These are phyloP conservation scores for Rhinichthys klamathensis DNA, from an alignment of 2,113 vertebrate genomes.

Conservation along the genomic window DNA sequence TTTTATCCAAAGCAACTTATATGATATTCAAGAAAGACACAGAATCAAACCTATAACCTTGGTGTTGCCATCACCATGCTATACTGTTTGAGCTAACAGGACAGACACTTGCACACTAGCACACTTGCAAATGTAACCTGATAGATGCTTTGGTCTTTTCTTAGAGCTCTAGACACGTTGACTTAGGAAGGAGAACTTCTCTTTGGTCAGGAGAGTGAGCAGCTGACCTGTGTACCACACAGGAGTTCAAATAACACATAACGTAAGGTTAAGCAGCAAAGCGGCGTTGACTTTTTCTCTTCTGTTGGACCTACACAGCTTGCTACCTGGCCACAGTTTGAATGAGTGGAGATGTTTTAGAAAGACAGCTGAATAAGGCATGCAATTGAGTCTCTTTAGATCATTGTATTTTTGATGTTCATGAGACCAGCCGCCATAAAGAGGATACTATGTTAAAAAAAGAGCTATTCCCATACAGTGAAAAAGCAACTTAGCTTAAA, in stretches of 20 bases:
- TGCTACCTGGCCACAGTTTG: constrained; percentile 50
- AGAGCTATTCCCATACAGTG: neutral
- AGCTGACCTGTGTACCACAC: constrained; percentile 64
- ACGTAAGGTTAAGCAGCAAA: constrained; percentile 61
- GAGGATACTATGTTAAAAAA: neutral
- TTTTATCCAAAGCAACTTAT: neutral
- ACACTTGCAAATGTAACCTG: constrained; percentile 2
- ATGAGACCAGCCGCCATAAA: neutral
- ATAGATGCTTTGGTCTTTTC: constrained; percentile 21
- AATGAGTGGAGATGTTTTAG: constrained; percentile 5
- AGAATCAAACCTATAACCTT: neutral
- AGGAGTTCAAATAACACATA: constrained; percentile 67
- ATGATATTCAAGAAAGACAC: neutral
- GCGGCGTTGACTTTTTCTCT: constrained; percentile 58
- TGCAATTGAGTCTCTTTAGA: neutral
- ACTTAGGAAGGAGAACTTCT: constrained; percentile 69
- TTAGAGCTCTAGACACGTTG: constrained; percentile 51
- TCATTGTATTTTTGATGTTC: neutral
- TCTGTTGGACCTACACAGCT: constrained; percentile 48
- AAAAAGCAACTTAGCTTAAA: neutral
- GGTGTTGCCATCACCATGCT: neutral
- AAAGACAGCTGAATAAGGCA: constrained; percentile 23
- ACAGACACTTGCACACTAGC: neutral
- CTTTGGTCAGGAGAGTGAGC: constrained; percentile 61
- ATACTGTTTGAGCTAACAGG: too few relatives aligned